Evolutionary conservation across 2,797 vertebrate genomes (phyloP).

Genomic region (Catostomus latipinnis): DNA sequence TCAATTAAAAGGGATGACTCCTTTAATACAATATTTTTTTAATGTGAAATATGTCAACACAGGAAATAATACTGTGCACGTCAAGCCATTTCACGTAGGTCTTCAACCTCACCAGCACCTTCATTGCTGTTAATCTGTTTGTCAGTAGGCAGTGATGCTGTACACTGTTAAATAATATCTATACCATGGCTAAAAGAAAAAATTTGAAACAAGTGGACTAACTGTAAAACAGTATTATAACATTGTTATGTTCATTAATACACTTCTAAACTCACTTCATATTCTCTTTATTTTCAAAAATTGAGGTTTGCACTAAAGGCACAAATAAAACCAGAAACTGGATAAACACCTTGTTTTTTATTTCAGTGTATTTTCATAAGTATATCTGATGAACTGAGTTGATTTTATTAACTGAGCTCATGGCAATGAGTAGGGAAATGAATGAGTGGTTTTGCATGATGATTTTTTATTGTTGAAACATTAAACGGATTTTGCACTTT

Average conservation of each 20-base stretch:
- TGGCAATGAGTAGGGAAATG: background rate
- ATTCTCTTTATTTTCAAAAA: slow-evolving; percentile 71
- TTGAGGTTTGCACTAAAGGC: slow-evolving; percentile 74
- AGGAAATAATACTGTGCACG: too few relatives aligned
- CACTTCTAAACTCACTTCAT: slow-evolving; percentile 38
- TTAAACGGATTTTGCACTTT: background rate
- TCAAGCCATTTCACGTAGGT: background rate
- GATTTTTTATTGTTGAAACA: background rate
- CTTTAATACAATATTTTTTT: too few relatives aligned
- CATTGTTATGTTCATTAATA: slow-evolving; percentile 7
- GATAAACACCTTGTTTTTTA: slow-evolving; percentile 59
- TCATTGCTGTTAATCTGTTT: slow-evolving; percentile 10
- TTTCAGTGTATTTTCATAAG: background rate
- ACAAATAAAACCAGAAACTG: slow-evolving; percentile 53
- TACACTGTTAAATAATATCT: background rate
- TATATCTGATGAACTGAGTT: background rate
- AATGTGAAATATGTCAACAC: too few relatives aligned
- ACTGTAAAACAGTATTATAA: slow-evolving; percentile 4
- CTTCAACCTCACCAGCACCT: background rate
- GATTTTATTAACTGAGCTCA: background rate
- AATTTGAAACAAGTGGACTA: background rate
- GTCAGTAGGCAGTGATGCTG: background rate
- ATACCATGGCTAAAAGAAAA: background rate
- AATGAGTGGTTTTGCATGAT: slow-evolving; percentile 9
- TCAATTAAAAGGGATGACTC: too few relatives aligned